Evolutionary conservation across 2,888 invertebrate genomes (phyloP), one percentile per base, ranked within the genome.

Genomic region (Aquatica leii): DNA sequence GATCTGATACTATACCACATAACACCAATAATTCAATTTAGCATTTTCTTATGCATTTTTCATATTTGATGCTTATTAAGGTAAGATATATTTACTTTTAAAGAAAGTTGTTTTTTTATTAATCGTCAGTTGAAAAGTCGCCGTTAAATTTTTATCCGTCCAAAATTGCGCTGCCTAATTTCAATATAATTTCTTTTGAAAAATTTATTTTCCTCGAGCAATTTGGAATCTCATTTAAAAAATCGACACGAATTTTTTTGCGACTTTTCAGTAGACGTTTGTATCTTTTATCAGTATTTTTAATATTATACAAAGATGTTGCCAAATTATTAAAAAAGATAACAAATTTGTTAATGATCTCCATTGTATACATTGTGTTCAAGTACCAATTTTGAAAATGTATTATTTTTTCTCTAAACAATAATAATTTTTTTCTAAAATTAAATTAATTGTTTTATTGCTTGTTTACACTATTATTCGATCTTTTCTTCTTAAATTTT

Each of bases 11-110:
- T 46, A 64, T 56, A 64, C 49, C 54, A 59, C 37, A 17, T 15
- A 65, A 65, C 61, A 65, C 61, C 65, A 61, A 65, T 46, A 31
- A 53, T 65, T 61, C 37, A 50, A 60, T 61, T 60, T 65, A 53
- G 49, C 65, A 61, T 60, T 60, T 65, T 65, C 57, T 65, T 57
- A 65, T 60, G 57, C 53, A 61, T 46, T 59, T 63, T 59, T 59
- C 54, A 59, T 50, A 50, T 59, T 57, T 60, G 20, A 24, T 14
- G 46, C 35, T 37, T 61, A n/a, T n/a, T n/a, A 61, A 61, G 31
- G 50, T 61, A 55, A 55, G 41, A 41, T 54, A 56, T 4, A 18
- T 48, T 48, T 12, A 35, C 4, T 24, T 31, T 31, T 24, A 34
- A 24, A 24, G 24, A 12, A 50, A 1, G 9, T n/a, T 31, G 20